Evolutionary conservation across 2,888 invertebrate species (phyloP).

Genomic region (Lamellibrachia satsuma): DNA sequence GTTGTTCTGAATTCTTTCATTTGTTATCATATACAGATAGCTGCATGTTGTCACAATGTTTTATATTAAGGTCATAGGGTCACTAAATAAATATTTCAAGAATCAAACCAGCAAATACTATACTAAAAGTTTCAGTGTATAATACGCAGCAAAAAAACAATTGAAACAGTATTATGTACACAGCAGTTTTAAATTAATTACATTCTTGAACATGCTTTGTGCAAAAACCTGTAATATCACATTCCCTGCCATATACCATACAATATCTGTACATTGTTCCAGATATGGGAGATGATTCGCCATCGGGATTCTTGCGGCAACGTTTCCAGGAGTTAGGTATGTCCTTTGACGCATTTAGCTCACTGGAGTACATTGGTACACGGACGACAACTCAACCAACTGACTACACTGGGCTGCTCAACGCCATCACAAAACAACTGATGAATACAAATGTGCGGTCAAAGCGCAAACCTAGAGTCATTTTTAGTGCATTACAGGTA

Average conservation of each 20-base stretch:
- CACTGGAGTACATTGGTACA: conserved; percentile 69
- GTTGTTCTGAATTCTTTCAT: no score
- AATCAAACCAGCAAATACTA: no score
- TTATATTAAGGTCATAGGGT: no score
- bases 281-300: conserved; percentile 36
- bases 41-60: no score
- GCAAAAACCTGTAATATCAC: no score
- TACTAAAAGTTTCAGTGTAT: no score
- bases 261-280: background rate
- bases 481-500: conserved; percentile 76
- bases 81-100: no score
- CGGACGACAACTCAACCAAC: conserved; percentile 66
- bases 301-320: conserved; percentile 65
- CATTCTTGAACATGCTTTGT: background rate
- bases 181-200: no score
- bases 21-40: no score
- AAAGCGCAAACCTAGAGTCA: conserved; percentile 74
- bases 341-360: conserved; percentile 78
- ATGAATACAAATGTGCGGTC: conserved; percentile 78
- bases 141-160: no score
- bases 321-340: conserved; percentile 74
- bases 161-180: no score
- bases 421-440: conserved; percentile 73
- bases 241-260: background rate
- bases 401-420: conserved; percentile 71